These are phyloP conservation scores for Papilio protenor DNA, from an alignment of 2,888 invertebrate species.

Conservation along the genomic window DNA sequence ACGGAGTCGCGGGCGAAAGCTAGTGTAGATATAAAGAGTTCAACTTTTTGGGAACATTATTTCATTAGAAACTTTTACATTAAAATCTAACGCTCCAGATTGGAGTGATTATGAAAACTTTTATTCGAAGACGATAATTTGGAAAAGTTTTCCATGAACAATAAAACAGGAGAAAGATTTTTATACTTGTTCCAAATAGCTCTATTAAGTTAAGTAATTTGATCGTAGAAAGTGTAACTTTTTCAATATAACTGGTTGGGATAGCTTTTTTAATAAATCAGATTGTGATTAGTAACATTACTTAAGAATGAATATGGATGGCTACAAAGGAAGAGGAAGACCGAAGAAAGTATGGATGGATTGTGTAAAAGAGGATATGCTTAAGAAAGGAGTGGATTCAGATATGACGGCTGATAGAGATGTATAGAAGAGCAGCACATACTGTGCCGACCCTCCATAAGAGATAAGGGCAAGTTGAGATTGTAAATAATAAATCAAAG, in stretches of 20 bases:
- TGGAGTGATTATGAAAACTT: constrained; percentile 32
- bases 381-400: too few species aligned
- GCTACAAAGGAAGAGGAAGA: too few species aligned
- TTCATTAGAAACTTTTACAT: constrained; percentile 16
- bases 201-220: constrained; percentile 38
- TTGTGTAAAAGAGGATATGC: too few species aligned
- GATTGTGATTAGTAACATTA: too few species aligned
- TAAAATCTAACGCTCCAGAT: constrained; percentile 4
- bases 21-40: neutral
- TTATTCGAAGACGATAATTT: constrained; percentile 29
- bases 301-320: too few species aligned
- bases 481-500: constrained; percentile 4
- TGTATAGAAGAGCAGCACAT: too few species aligned
- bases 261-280: neutral
- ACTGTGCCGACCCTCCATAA: too few species aligned
- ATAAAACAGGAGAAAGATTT: constrained; percentile 33
- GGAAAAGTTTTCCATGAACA: constrained; percentile 36
- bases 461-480: too few species aligned
- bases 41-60: neutral
- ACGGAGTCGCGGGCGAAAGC: too few species aligned
- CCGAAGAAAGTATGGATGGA: too few species aligned
- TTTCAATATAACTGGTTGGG: constrained; percentile 8
- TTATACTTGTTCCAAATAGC: constrained; percentile 24
- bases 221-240: constrained; percentile 31
- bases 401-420: too few species aligned